Conservation (phyloP, 2,888 invertebrate genomes). For the Hypselothyrea guttata region DNA sequence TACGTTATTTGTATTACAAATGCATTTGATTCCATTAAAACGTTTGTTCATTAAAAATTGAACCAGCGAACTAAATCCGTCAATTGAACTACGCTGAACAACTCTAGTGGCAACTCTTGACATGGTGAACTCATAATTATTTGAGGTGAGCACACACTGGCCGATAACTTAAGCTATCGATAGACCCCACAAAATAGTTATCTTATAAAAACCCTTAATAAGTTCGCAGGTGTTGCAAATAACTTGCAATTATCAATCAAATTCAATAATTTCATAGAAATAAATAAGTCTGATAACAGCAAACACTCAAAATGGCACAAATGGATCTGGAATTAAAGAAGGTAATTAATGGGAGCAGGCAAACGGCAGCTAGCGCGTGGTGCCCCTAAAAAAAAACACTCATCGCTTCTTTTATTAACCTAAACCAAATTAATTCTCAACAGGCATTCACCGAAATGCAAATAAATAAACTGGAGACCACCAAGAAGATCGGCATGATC, state of each 20-base stretch:
- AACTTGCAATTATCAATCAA: conserved; percentile 26
- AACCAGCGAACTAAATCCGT: too few species aligned
- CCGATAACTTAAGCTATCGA: too few species aligned
- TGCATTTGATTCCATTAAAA: too few species aligned
- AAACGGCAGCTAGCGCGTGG: conserved; percentile 42
- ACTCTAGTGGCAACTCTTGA: too few species aligned
- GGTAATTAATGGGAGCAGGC: conserved; percentile 56
- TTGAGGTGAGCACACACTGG: too few species aligned
- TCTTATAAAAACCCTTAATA: conserved; percentile 10
- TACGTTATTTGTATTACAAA: too few species aligned
- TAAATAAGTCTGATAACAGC: conserved; percentile 3
- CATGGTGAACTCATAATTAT: too few species aligned
- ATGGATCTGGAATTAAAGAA: conserved; percentile 82
- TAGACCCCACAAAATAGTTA: neutral
- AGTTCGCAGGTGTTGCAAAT: conserved; percentile 62
- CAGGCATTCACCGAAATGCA: conserved; percentile 91
- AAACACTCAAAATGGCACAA: conserved; percentile 73
- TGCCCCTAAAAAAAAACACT: conserved; percentile 21
- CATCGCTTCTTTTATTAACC: conserved; percentile 21
- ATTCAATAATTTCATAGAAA: conserved; percentile 2
- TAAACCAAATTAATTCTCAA: too few species aligned
- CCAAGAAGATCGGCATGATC: conserved; percentile 88
- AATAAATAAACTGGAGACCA: conserved; percentile 89
- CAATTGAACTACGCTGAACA: too few species aligned
- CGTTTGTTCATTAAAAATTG: too few species aligned